Base-by-base conservation (phyloP, 1,140 invertebrate species). In the Drosophila watanabei region DNA sequence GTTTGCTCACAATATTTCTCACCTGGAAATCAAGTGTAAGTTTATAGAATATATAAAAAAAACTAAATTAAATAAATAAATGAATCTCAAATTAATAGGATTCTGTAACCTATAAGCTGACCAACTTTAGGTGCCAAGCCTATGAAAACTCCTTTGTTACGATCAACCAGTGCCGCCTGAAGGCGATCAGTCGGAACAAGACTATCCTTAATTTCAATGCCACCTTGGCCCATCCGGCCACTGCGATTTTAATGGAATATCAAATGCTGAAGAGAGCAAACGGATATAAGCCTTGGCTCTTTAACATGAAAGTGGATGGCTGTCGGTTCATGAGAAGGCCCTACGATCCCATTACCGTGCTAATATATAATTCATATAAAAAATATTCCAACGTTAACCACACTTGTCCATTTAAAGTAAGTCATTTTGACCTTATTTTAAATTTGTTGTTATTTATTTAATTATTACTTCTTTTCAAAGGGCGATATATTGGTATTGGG, bases 141-240 rank as follows among this genome's bases (percentile, higher is more conserved):
- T n/a, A n/a, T 11, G 60, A 68, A 5, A 20, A 51, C 8, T 68
- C 65, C 0, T 68, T 58, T 35, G 57, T 70, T 7, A 51, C 30
- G 24, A 43, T 70, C 10, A 70, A 70, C n/a, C 48, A 65, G n/a
- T 64, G 68, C 13, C 61, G 65, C 28, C 10, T 61, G 18, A 68
- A 68, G 57, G 65, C 65, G 14, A 11, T 68, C 14, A 62, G 28
- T 30, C n/a, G 65, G 14, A 30, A 68, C 28, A 61, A 32, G 11
- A 54, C 49, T 5, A 11, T 54, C 7, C 37, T 46, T 13, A 64
- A 64, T 18, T 70, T 64, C 4, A 66, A 66, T 14, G 64, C 41
- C 9, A 18, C 56, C 8, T 20, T 66, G 9, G 41, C 35, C 11
- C 9, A 48, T 24, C 45, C 65, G 10, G 37, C 45, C 0, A 37